Conservation (phyloP, 2,888 invertebrate genomes). For the Formica aserva region DNA sequence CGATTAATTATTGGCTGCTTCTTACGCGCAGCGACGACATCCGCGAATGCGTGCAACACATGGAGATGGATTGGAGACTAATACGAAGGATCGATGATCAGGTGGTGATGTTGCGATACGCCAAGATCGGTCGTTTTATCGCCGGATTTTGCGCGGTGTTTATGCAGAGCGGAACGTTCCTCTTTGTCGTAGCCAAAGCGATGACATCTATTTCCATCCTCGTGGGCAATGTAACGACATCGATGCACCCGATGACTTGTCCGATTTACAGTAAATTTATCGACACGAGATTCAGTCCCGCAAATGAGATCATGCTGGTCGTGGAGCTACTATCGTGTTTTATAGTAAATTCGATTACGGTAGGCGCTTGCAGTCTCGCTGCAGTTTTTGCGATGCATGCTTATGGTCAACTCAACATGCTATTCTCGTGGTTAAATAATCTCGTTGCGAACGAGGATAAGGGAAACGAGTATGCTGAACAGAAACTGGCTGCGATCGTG, state of each 20-base stretch:
- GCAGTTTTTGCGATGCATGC: constrained; percentile 68
- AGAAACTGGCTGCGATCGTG: constrained; percentile 59
- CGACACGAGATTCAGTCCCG: constrained; percentile 59
- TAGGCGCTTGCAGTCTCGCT: constrained; percentile 63
- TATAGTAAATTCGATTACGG: constrained; percentile 57
- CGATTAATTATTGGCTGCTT: constrained; percentile 71
- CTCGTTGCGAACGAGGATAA: constrained; percentile 3
- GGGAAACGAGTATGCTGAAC: not conserved
- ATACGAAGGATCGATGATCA: constrained; percentile 54
- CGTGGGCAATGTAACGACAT: constrained; percentile 58
- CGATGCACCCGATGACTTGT: constrained; percentile 60
- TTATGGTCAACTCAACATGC: constrained; percentile 66
- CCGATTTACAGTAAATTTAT: constrained; percentile 68
- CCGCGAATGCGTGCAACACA: constrained; percentile 63
- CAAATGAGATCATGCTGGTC: constrained; percentile 66
- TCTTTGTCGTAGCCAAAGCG: constrained; percentile 66
- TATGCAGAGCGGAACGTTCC: constrained; percentile 70
- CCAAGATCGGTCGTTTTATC: constrained; percentile 58
- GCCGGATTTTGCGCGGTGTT: constrained; percentile 61
- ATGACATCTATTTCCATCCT: constrained; percentile 57
- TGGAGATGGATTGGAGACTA: constrained; percentile 66
- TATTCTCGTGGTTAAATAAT: constrained; percentile 58
- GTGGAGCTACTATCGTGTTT: constrained; percentile 62
- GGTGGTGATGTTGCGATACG: constrained; percentile 63
- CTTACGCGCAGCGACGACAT: constrained; percentile 59